Conservation (phyloP, 30 jellyfish, hydroid and myxozoan genomes). For the Turritopsis rubra region DNA sequence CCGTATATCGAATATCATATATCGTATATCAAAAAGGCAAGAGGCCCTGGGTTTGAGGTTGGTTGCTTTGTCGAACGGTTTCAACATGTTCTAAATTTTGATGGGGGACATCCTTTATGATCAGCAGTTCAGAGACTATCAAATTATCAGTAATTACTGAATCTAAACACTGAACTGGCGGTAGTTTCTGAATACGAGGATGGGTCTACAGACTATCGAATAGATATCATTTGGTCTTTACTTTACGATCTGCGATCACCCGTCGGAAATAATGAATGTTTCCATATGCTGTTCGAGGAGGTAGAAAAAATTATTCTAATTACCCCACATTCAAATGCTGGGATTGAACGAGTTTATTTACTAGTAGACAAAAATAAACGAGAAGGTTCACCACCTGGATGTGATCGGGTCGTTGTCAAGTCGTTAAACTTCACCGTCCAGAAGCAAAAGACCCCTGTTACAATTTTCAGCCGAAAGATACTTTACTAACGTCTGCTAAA, state of each 20-base stretch:
- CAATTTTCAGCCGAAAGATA: slow-evolving; percentile 15
- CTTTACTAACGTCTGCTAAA: slow-evolving; percentile 19
- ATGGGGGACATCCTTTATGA: too few relatives aligned
- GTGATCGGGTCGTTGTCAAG: slow-evolving; percentile 28
- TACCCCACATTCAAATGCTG: slow-evolving; percentile 42
- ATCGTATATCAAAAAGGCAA: too few relatives aligned
- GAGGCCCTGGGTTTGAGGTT: too few relatives aligned
- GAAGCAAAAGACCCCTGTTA: slow-evolving; percentile 22
- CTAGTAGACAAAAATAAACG: slow-evolving; percentile 28
- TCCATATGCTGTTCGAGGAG: slow-evolving; percentile 14
- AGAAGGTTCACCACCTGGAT: slow-evolving; percentile 29
- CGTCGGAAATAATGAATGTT: slow-evolving; percentile 16
- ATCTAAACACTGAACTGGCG: too few relatives aligned
- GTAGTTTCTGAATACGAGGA: neutral
- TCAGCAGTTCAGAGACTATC: too few relatives aligned
- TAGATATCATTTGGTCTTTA: slow-evolving; percentile 9
- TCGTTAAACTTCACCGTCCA: slow-evolving; percentile 25
- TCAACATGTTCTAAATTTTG: too few relatives aligned
- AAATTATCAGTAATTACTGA: too few relatives aligned
- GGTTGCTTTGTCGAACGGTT: too few relatives aligned
- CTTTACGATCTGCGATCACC: neutral
- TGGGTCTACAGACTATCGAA: slow-evolving; percentile 3
- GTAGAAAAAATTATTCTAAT: slow-evolving; percentile 14
- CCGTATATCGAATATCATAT: too few relatives aligned
- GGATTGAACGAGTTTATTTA: slow-evolving; percentile 29